Conservation (phyloP, 2,888 invertebrate species). For the Cyclophora punctaria region DNA sequence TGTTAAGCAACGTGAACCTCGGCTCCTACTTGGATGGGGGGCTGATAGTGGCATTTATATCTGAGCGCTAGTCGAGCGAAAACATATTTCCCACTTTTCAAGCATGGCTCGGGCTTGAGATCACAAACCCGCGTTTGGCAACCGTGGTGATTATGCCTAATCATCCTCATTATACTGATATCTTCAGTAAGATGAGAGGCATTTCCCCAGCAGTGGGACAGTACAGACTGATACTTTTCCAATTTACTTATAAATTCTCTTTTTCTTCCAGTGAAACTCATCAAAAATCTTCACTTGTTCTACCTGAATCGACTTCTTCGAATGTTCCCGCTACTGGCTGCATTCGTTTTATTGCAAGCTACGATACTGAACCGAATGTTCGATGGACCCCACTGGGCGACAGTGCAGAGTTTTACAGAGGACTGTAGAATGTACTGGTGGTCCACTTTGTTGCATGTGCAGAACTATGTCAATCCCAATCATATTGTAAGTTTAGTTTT, state of each 20-base stretch:
- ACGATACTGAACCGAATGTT: slow-evolving; percentile 37
- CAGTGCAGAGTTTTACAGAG: slow-evolving; percentile 18
- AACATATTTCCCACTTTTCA: too few relatives aligned
- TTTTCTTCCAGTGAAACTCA: slow-evolving; percentile 36
- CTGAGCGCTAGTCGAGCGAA: too few relatives aligned
- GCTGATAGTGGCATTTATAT: too few relatives aligned
- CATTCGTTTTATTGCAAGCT: slow-evolving; percentile 39
- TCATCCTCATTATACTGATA: too few relatives aligned
- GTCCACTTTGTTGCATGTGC: slow-evolving; percentile 46
- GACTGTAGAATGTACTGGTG: slow-evolving; percentile 49
- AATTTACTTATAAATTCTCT: neutral
- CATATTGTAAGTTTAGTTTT: slow-evolving; percentile 27
- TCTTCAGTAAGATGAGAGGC: too few relatives aligned
- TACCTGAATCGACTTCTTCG: slow-evolving; percentile 50
- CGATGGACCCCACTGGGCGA: slow-evolving; percentile 45
- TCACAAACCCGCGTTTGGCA: too few relatives aligned
- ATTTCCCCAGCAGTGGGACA: too few relatives aligned
- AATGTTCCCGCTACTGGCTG: slow-evolving; percentile 47
- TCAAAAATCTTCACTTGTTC: slow-evolving; percentile 47
- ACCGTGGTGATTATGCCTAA: too few relatives aligned
- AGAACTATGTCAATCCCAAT: slow-evolving; percentile 38
- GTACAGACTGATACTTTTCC: too few relatives aligned
- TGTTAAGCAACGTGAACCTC: too few relatives aligned
- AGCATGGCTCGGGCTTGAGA: too few relatives aligned
- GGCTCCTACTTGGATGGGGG: too few relatives aligned